Conservation (phyloP, 1,140 invertebrate genomes). For the Eufriesea mexicana region DNA sequence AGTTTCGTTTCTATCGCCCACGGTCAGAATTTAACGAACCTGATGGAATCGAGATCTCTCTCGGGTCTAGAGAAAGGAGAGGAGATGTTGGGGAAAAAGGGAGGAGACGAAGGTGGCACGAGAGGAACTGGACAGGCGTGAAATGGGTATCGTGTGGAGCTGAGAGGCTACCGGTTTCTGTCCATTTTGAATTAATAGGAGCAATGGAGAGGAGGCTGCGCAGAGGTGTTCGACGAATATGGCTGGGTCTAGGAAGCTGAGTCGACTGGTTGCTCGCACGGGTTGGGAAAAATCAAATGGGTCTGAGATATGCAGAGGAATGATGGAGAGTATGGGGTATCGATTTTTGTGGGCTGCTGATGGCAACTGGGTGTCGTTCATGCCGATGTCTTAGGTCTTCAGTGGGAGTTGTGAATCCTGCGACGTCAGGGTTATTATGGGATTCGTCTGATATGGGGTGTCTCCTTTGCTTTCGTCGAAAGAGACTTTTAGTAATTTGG, state of each 20-base stretch:
- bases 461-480: too few species aligned
- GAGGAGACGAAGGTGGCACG: not conserved
- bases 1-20: conserved; percentile 27
- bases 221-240: not conserved
- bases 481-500: too few species aligned
- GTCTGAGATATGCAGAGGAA: too few species aligned
- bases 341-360: too few species aligned
- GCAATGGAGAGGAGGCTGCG: not conserved
- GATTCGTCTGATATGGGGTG: too few species aligned
- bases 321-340: not conserved
- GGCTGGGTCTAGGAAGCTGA: not conserved
- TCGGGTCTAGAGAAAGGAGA: not conserved
- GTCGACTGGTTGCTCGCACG: not conserved
- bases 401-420: too few species aligned
- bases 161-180: not conserved
- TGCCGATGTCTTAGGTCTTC: too few species aligned
- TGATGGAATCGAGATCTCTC: conserved; percentile 17
- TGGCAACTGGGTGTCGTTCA: too few species aligned
- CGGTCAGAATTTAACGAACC: conserved; percentile 12
- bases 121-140: not conserved
- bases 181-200: not conserved
- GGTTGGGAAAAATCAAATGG: not conserved
- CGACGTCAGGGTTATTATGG: too few species aligned
- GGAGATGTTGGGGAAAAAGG: conserved; percentile 1
- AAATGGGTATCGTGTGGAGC: not conserved